Conservation (phyloP, 2,888 invertebrate species). For the Omphaloscelis lunosa region DNA sequence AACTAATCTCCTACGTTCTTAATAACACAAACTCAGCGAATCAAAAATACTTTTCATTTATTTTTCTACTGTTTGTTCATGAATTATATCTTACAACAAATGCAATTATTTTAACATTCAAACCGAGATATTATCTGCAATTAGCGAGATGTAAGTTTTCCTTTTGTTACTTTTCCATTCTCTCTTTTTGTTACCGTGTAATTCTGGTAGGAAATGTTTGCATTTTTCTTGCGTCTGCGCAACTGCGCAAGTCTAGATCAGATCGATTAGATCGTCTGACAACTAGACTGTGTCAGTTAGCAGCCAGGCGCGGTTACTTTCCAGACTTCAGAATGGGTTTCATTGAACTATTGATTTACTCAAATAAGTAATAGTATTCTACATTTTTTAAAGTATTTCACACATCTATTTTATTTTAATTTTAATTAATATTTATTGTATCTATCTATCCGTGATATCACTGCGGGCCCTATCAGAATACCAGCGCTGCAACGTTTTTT, state of each 20-base stretch:
- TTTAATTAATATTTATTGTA: too few relatives aligned
- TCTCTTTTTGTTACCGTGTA: constrained; percentile 64
- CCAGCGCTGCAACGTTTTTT: too few relatives aligned
- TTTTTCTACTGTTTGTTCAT: constrained; percentile 9
- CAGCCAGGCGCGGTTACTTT: constrained; percentile 41
- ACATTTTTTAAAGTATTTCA: too few relatives aligned
- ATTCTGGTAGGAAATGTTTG: constrained; percentile 60
- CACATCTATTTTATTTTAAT: too few relatives aligned
- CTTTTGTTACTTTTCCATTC: constrained; percentile 65
- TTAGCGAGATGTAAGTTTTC: constrained; percentile 62
- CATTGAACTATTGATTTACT: constrained; percentile 29
- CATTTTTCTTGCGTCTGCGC: constrained; percentile 58
- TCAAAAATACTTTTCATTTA: constrained; percentile 20
- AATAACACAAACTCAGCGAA: constrained; percentile 15
- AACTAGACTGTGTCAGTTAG: constrained; percentile 62
- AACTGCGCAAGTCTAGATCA: constrained; percentile 55
- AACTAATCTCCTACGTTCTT: constrained; percentile 4
- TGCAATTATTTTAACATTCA: constrained; percentile 53
- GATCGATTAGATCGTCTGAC: constrained; percentile 68
- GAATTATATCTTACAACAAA: constrained; percentile 28
- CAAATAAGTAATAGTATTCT: background rate
- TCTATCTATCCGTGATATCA: too few relatives aligned
- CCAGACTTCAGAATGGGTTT: constrained; percentile 30
- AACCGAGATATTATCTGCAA: constrained; percentile 61
- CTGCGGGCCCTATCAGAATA: too few relatives aligned